Evolutionary conservation across 1,140 invertebrate genomes (phyloP).

Genomic region (Lycorma delicatula): DNA sequence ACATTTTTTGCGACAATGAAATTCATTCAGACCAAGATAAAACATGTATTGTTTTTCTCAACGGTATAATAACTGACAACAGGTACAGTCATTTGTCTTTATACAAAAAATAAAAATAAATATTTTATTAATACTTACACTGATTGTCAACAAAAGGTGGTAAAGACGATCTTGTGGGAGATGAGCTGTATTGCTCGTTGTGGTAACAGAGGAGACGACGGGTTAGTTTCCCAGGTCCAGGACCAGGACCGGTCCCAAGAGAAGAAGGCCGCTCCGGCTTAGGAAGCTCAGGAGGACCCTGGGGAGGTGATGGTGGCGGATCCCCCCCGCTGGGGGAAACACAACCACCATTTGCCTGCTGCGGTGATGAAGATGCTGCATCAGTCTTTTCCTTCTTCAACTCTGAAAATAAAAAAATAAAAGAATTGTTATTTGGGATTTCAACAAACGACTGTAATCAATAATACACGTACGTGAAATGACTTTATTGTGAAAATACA

Average conservation of each 20-base stretch:
- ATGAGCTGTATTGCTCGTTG: constrained; percentile 51
- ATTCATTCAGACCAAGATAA: too few species aligned
- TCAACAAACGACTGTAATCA: background rate
- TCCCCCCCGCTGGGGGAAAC: constrained; percentile 39
- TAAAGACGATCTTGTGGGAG: constrained; percentile 15
- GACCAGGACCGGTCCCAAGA: constrained; percentile 50
- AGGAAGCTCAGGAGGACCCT: constrained; percentile 23
- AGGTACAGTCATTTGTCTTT: too few species aligned
- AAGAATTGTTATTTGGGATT: background rate
- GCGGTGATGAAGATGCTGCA: constrained; percentile 26
- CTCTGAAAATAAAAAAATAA: constrained; percentile 52
- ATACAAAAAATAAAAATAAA: too few species aligned
- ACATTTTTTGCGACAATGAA: too few species aligned
- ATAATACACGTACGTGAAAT: background rate
- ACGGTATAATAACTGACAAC: too few species aligned
- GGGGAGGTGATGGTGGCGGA: constrained; percentile 14
- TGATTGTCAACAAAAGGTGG: constrained; percentile 11
- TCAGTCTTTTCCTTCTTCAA: constrained; percentile 86
- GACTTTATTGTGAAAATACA: background rate
- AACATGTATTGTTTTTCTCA: too few species aligned
- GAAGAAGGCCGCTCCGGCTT: constrained; percentile 65
- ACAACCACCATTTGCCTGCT: constrained; percentile 49
- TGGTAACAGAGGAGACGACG: constrained; percentile 62
- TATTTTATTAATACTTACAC: too few species aligned
- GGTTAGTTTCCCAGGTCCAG: constrained; percentile 51